Conservation (phyloP, 2,888 invertebrate genomes). For the Romanomermis culicivorax region DNA sequence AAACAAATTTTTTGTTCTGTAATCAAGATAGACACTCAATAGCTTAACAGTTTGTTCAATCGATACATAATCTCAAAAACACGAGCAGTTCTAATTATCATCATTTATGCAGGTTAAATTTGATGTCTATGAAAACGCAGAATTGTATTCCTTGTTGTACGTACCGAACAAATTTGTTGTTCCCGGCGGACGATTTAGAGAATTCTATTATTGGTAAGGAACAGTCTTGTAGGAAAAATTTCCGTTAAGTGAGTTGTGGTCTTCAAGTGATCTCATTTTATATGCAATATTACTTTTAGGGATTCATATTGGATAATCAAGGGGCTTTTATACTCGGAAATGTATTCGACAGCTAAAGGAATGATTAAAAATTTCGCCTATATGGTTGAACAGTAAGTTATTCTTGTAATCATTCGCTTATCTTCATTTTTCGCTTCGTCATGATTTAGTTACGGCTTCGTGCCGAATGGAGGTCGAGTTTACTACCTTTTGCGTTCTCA, state of each 20-base stretch:
- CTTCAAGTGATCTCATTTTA: too few species aligned
- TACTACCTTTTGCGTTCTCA: slow-evolving; percentile 42
- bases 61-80: too few species aligned
- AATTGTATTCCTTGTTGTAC: slow-evolving; percentile 57
- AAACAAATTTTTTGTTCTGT: too few species aligned
- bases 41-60: too few species aligned
- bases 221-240: too few species aligned
- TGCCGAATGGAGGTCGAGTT: slow-evolving; percentile 67
- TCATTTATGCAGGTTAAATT: slow-evolving; percentile 19
- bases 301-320: slow-evolving; percentile 76
- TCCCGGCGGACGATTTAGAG: slow-evolving; percentile 46
- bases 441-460: slow-evolving; percentile 20
- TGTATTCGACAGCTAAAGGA: slow-evolving; percentile 51
- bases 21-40: too few species aligned
- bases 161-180: slow-evolving; percentile 49
- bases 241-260: too few species aligned
- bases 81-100: too few species aligned
- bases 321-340: slow-evolving; percentile 63
- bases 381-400: neutral
- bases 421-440: neutral
- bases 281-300: neutral
- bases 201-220: slow-evolving; percentile 57
- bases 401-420: neutral
- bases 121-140: slow-evolving; percentile 20
- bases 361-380: slow-evolving; percentile 67